phyloP scores from a whole-genome alignment of 2,113 vertebrate genomes.

The Dromas ardeola region DNA sequence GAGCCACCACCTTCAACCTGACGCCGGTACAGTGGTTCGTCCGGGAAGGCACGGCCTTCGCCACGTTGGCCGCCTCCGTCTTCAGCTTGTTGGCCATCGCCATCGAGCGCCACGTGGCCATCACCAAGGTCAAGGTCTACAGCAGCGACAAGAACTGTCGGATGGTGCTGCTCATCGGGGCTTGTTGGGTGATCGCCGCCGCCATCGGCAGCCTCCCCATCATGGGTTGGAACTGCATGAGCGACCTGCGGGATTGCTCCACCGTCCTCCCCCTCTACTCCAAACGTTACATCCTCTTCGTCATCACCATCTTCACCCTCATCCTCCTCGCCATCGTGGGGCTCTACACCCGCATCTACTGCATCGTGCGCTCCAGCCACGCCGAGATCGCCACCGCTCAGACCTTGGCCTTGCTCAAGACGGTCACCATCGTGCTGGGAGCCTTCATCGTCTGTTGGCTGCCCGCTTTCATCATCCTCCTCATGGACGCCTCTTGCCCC shows the following conservation, averaged over 20 bases:
- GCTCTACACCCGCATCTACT: constrained; percentile 91
- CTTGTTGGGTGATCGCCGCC: constrained; percentile 91
- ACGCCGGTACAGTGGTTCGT: constrained; percentile 92
- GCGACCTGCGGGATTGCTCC: constrained; percentile 81
- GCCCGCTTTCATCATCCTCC: constrained; percentile 90
- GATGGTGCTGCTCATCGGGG: constrained; percentile 92
- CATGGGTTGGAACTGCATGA: constrained; percentile 96
- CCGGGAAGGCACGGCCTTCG: constrained; percentile 91
- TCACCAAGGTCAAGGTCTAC: constrained; percentile 91
- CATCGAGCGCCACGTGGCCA: constrained; percentile 92
- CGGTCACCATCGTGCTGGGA: constrained; percentile 92
- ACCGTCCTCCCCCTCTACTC: constrained; percentile 92
- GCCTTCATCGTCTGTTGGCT: constrained; percentile 97
- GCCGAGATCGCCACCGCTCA: constrained; percentile 85
- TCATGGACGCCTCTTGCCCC: constrained; percentile 85
- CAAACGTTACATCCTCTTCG: constrained; percentile 89
- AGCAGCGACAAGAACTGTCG: constrained; percentile 86
- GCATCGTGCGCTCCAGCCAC: constrained; percentile 90
- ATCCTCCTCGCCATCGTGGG: constrained; percentile 89
- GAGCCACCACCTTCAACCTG: constrained; percentile 80
- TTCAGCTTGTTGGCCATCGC: constrained; percentile 95
- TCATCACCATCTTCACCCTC: constrained; percentile 89
- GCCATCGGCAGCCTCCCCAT: constrained; percentile 89
- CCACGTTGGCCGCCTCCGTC: constrained; percentile 90
- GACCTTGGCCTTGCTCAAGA: constrained; percentile 88